phyloP scores from a whole-genome alignment of 2,797 vertebrate genomes.

The Borostomias antarcticus region DNA sequence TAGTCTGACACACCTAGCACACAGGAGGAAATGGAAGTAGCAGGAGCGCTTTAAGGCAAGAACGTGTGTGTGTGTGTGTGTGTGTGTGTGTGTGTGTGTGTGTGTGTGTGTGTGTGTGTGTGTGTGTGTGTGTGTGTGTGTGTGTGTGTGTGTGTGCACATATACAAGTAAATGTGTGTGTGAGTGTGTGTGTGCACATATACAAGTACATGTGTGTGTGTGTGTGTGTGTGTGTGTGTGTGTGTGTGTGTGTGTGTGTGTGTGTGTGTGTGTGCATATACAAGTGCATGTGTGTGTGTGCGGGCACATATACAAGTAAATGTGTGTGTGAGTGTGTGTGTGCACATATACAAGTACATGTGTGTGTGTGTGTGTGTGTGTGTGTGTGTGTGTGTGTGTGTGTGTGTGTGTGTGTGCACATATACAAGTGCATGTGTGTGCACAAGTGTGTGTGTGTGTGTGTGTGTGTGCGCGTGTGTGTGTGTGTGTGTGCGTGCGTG shows the following conservation, averaged over 20 bases:
- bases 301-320: neutral
- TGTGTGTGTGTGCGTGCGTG: neutral
- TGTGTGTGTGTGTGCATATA: neutral
- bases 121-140: too few species aligned
- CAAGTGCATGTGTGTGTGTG: neutral
- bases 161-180: neutral
- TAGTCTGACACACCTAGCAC: neutral
- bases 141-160: neutral
- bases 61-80: too few species aligned
- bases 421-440: neutral
- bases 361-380: neutral
- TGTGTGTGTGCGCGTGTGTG: neutral
- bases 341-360: too few species aligned
- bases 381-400: conserved; percentile 15
- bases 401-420: neutral
- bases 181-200: neutral
- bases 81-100: too few species aligned
- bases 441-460: conserved; percentile 1
- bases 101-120: conserved; percentile 8
- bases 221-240: too few species aligned
- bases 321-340: neutral
- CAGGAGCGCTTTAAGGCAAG: neutral
- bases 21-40: neutral
- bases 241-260: too few species aligned
- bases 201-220: neutral